Conservation (phyloP, 2,113 vertebrate species). For the Arenaria interpres region DNA sequence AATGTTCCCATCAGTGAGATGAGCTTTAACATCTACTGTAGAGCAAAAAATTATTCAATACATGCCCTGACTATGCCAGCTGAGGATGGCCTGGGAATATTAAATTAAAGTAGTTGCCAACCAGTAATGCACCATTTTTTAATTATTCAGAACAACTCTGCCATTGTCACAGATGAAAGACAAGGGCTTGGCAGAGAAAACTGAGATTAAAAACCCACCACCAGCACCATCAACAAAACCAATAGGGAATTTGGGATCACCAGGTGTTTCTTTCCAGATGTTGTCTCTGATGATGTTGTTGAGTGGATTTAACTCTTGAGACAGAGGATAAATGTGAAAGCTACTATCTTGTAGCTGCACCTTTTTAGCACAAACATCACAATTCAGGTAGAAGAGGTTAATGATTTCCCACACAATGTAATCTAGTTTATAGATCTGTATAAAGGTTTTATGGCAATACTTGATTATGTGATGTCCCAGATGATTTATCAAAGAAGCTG, state of each 20-base stretch:
- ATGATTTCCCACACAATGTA: conserved; percentile 57
- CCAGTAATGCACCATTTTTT: conserved; percentile 32
- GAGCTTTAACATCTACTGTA: not conserved
- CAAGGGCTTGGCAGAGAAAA: conserved; percentile 1
- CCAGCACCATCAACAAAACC: not conserved
- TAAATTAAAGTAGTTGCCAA: conserved; percentile 18
- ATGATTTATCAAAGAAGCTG: conserved; percentile 75
- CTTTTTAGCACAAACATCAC: conserved; percentile 16
- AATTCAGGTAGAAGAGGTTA: conserved; percentile 45
- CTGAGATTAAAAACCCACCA: not conserved
- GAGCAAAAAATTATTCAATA: not conserved
- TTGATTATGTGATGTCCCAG: conserved; percentile 67
- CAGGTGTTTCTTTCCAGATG: conserved; percentile 27
- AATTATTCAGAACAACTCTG: conserved; percentile 35
- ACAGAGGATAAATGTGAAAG: not conserved
- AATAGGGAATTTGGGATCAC: not conserved
- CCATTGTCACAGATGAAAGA: conserved; percentile 28
- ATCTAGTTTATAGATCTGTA: conserved; percentile 68
- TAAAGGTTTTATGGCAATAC: conserved; percentile 68
- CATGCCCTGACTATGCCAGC: not conserved
- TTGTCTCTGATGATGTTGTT: not conserved
- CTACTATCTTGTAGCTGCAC: not conserved
- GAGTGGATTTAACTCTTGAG: not conserved
- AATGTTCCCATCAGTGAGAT: conserved; percentile 27
- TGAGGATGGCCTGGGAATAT: not conserved